Conservation (phyloP, 2,113 vertebrate genomes). For the Haplochromis burtoni region DNA sequence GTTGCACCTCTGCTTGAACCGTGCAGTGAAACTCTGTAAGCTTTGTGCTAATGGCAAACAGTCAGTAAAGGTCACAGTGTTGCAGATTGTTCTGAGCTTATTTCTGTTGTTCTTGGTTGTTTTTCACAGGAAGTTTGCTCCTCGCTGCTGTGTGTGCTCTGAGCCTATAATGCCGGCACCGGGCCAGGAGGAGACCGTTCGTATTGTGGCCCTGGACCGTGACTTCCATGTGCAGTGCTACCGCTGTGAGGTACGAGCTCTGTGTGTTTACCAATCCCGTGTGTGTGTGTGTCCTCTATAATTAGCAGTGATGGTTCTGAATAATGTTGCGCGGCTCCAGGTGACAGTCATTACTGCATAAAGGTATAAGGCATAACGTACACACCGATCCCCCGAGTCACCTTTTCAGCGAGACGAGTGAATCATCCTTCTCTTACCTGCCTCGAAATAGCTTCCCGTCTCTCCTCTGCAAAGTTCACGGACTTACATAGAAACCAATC, state of each 20-base stretch:
- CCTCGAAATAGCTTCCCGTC: constrained; percentile 20
- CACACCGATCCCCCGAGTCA: background rate
- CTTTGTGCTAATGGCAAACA: background rate
- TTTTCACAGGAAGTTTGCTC: constrained; percentile 88
- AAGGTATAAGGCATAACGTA: background rate
- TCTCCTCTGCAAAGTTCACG: constrained; percentile 31
- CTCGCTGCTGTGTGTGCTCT: constrained; percentile 92
- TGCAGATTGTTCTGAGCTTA: background rate
- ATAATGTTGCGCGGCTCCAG: background rate
- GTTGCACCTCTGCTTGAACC: background rate
- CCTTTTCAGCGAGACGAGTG: background rate
- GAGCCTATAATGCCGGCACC: constrained; percentile 95
- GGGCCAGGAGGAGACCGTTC: constrained; percentile 95
- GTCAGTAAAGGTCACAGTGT: background rate
- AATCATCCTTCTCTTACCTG: constrained; percentile 19
- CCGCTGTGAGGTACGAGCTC: constrained; percentile 85
- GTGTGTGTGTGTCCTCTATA: background rate
- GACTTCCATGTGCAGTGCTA: constrained; percentile 98
- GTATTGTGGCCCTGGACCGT: constrained; percentile 94
- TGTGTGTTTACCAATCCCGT: background rate
- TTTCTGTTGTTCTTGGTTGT: background rate
- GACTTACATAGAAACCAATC: constrained; percentile 33
- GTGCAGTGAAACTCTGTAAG: background rate
- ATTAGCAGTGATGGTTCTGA: background rate
- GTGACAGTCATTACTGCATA: background rate